Evolutionary conservation across 35 echinoderm and acorn worm species (phyloP).

Genomic region (Eucidaris tribuloides): DNA sequence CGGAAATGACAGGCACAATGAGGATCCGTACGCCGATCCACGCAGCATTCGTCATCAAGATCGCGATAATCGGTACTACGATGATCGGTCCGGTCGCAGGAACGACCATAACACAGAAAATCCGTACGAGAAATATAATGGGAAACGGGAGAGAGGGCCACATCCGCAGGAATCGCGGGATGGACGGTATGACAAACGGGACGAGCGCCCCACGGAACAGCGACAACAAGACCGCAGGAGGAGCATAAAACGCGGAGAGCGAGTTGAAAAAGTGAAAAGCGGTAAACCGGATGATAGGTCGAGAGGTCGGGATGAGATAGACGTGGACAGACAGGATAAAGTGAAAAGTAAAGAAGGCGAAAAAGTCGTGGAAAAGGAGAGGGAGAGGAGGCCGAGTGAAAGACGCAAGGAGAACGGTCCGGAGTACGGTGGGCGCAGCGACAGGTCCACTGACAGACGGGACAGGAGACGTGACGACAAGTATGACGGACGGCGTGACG

Average conservation of each 20-base stretch:
- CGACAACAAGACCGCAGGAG: background rate
- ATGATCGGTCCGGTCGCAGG: conserved; percentile 9
- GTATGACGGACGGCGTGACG: conserved; percentile 4
- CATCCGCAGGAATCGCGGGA: conserved; percentile 10
- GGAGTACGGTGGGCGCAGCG: background rate
- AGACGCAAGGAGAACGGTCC: too few species aligned
- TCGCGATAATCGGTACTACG: background rate
- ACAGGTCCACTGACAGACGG: conserved; percentile 10
- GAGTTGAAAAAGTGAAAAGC: conserved; percentile 3
- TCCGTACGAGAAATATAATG: conserved; percentile 21
- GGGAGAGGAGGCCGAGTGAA: conserved; percentile 38
- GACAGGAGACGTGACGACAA: background rate
- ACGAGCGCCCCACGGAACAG: conserved; percentile 23
- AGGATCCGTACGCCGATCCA: conserved; percentile 1
- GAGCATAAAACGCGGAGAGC: conserved; percentile 4
- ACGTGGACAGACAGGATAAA: conserved; percentile 25
- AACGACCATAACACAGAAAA: conserved; percentile 24
- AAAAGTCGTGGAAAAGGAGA: conserved; percentile 9
- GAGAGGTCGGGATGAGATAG: conserved; percentile 19
- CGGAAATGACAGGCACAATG: conserved; percentile 20
- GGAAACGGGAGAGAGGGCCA: conserved; percentile 16
- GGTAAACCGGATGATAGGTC: conserved; percentile 16
- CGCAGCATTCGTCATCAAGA: background rate
- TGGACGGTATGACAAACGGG: conserved; percentile 20
- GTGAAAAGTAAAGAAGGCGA: conserved; percentile 17